Evolutionary conservation across 2,113 vertebrate species (phyloP).

Genomic region (Amphilophus citrinellus): DNA sequence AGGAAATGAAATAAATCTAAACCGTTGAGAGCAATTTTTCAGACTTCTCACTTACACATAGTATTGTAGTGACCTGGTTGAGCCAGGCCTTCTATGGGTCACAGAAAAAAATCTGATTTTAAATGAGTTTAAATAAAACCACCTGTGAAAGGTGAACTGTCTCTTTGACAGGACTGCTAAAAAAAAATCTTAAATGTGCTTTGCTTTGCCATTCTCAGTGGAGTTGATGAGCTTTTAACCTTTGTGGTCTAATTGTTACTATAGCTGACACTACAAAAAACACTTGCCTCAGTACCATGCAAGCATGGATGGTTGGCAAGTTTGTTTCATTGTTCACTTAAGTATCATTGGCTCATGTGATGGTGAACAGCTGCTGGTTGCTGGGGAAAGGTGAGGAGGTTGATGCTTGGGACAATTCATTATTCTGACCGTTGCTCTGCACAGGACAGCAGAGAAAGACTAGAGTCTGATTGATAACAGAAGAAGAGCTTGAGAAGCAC

Average conservation of each 20-base stretch:
- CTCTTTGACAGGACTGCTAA: not conserved
- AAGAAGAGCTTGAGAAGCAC: slow-evolving; percentile 44
- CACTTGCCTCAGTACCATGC: not conserved
- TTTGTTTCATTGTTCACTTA: slow-evolving; percentile 20
- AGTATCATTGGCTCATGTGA: not conserved
- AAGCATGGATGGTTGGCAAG: not conserved
- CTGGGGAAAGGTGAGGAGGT: slow-evolving; percentile 40
- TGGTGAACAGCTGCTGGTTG: not conserved
- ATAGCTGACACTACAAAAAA: not conserved
- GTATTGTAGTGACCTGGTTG: not conserved
- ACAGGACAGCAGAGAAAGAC: slow-evolving; percentile 40
- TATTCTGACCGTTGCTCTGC: slow-evolving; percentile 29
- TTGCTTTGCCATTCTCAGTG: not conserved
- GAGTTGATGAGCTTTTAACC: not conserved
- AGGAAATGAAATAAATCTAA: not conserved
- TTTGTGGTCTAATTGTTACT: not conserved
- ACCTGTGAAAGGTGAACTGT: not conserved
- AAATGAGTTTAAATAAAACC: not conserved
- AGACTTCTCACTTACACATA: not conserved
- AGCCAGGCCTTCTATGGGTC: too few relatives aligned
- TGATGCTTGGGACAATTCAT: slow-evolving; percentile 35
- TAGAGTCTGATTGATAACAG: slow-evolving; percentile 48
- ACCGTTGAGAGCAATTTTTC: not conserved
- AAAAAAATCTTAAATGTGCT: not conserved
- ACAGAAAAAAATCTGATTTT: too few relatives aligned